Evolutionary conservation across 1,140 invertebrate species (phyloP).

Genomic region (Meloidogyne exigua): DNA sequence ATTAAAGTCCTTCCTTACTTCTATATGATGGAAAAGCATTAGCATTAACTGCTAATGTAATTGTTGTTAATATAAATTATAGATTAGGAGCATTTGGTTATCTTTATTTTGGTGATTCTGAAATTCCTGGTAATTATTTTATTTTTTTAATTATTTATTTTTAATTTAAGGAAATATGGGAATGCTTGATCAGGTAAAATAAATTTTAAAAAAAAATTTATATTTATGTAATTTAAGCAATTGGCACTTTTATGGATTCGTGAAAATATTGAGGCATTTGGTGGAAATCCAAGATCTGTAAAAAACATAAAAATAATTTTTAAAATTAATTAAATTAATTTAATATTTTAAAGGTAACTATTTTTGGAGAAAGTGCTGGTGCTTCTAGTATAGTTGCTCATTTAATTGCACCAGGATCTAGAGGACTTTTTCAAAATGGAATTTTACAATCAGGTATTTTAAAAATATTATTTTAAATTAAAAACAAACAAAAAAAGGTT

Average conservation of each 20-base stretch:
- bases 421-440: constrained; percentile 79
- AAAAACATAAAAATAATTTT: background rate
- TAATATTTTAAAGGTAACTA: constrained; percentile 69
- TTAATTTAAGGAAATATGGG: constrained; percentile 80
- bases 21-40: constrained; percentile 62
- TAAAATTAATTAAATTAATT: too few species aligned
- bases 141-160: constrained; percentile 71
- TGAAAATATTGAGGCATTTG: constrained; percentile 84
- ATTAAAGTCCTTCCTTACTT: constrained; percentile 50
- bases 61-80: constrained; percentile 63
- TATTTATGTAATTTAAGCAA: constrained; percentile 44
- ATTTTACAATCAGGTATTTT: constrained; percentile 69
- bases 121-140: constrained; percentile 89
- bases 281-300: constrained; percentile 78
- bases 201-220: constrained; percentile 17
- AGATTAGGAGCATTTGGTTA: constrained; percentile 62
- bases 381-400: constrained; percentile 88
- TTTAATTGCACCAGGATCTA: constrained; percentile 80
- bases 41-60: constrained; percentile 55
- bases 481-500: background rate
- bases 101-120: constrained; percentile 64
- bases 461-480: background rate
- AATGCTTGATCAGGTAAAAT: constrained; percentile 73
- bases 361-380: constrained; percentile 95
- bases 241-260: constrained; percentile 87